These are phyloP conservation scores for Lasioglossum marginatum DNA, from an alignment of 2,888 invertebrate species.

Conservation along the genomic window DNA sequence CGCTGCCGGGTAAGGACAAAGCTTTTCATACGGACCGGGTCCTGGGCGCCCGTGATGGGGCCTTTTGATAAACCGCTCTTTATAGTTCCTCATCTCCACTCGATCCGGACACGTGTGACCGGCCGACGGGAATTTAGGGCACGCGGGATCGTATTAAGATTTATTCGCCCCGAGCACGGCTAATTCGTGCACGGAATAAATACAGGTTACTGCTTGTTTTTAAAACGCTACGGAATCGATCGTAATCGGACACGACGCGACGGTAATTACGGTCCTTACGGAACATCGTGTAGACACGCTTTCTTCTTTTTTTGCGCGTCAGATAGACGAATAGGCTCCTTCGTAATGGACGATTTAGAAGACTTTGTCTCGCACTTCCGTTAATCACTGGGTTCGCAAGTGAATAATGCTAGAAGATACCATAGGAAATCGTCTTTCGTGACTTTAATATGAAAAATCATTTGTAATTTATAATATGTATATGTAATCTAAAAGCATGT, in stretches of 20 bases:
- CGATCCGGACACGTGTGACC: constrained; percentile 29
- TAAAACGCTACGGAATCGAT: neutral
- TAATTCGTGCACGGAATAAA: constrained; percentile 31
- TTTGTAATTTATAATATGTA: neutral
- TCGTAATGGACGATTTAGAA: neutral
- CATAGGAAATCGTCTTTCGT: too few relatives aligned
- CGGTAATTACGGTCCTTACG: neutral
- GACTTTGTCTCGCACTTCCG: neutral
- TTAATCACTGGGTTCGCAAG: neutral
- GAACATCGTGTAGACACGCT: neutral
- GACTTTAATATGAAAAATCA: neutral
- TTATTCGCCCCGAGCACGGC: neutral
- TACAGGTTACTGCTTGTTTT: neutral
- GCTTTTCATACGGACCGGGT: constrained; percentile 44
- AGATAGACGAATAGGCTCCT: neutral
- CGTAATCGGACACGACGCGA: neutral
- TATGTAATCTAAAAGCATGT: neutral
- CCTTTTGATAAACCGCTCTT: constrained; percentile 49
- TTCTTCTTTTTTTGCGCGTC: neutral
- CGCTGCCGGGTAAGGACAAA: constrained; percentile 55
- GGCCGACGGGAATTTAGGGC: constrained; percentile 36
- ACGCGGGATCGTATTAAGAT: constrained; percentile 24
- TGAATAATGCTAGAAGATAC: too few relatives aligned
- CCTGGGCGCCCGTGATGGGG: constrained; percentile 41
- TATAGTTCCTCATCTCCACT: constrained; percentile 22